Base-by-base conservation (phyloP, 1,140 invertebrate genomes). In the Macrobrachium rosenbergii region DNA sequence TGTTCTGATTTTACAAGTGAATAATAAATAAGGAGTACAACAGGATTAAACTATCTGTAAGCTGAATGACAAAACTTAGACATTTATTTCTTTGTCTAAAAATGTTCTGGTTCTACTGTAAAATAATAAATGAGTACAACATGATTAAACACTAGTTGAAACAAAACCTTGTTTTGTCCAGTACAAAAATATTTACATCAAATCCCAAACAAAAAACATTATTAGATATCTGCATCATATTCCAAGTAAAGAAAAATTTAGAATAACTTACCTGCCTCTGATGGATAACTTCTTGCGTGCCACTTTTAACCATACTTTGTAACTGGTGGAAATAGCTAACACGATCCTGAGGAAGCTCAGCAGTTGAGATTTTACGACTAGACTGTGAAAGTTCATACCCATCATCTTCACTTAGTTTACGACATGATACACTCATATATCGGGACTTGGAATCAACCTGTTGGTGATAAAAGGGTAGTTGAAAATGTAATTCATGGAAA, bases 401-500 rank as follows among this genome's bases (percentile, higher is more conserved):
- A 75, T 63, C 59, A n/a, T 80, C 85, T 17, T 86, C 83, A 21
- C 63, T 21, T 52, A 73, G 21, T 75, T 64, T 87, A 19, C 77
- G 52, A 63, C 69, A 73, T 6, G 85, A 87, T 59, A 87, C 79
- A 64, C 85, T 87, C 78, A 76, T 87, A 60, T 87, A 87, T 8
- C 85, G 85, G 6, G 78, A 73, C n/a, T 72, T 73, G 19, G 85
- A 87, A 52, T 87, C 85, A 58, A 87, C 85, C 85, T 87, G 59
- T 28, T 37, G 19, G 11, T 28, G 62, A 23, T 7, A 17, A 16
- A 79, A 21, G 62, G 6, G 28, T 45, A 7, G 16, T 7, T 23
- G 21, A 72, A 37, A 72, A 23, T 23, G 10, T 37, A 17, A 23
- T 21, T 69, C 19, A 67, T n/a, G 17, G 17, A 21, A 67, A 67